Conservation (phyloP, 1,140 invertebrate genomes). For the Lineus longissimus region DNA sequence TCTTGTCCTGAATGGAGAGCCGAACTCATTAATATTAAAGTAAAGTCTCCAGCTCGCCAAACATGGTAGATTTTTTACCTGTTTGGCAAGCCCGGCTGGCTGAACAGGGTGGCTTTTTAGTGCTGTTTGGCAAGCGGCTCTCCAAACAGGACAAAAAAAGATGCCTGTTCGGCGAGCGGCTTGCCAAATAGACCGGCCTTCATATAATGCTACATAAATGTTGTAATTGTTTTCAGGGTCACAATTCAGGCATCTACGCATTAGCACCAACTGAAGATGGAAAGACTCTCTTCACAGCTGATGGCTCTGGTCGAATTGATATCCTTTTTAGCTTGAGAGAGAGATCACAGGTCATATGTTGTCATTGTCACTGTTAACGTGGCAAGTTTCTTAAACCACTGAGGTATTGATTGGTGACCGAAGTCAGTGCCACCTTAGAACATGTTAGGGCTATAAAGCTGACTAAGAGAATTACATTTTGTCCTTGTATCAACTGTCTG, state of each 20-base stretch:
- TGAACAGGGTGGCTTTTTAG: no score
- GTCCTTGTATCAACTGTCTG: background rate
- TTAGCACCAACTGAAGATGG: constrained; percentile 74
- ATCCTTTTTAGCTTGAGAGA: constrained; percentile 34
- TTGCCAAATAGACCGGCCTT: background rate
- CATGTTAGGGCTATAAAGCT: background rate
- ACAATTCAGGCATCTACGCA: constrained; percentile 97
- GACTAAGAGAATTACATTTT: background rate
- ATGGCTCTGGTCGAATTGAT: constrained; percentile 81
- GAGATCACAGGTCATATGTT: no score
- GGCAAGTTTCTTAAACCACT: background rate
- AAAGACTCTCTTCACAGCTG: constrained; percentile 81
- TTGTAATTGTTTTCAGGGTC: constrained; percentile 64
- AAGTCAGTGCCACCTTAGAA: background rate
- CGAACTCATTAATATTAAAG: no score
- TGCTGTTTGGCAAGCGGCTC: no score
- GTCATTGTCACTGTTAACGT: no score
- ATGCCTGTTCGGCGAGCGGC: no score
- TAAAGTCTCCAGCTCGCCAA: no score
- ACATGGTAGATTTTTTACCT: no score
- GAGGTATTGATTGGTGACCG: background rate
- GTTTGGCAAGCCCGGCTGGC: no score
- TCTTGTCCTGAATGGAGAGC: no score
- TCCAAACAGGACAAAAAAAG: no score
- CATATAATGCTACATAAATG: background rate